Evolutionary conservation across 2,113 vertebrate species (phyloP), one percentile per base, ranked within the genome.

Genomic region (Regulus satrapa): DNA sequence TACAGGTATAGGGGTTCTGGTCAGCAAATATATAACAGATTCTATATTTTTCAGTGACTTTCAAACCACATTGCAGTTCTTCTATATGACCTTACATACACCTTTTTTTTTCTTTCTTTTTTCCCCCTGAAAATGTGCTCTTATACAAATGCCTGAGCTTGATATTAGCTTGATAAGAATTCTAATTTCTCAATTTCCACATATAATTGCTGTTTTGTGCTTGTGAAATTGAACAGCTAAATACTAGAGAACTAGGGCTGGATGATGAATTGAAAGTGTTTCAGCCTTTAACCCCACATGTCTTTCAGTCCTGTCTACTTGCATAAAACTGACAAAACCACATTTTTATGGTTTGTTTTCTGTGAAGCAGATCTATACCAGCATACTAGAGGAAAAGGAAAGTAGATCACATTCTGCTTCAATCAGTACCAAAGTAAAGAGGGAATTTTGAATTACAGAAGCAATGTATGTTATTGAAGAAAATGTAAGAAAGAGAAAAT

Each of bases 291-390:
- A 91, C 87, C 89, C 48, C 40, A 41, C 34, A 73, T 17, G 48
- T 91, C 68, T 91, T 76, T 74, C 79, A 86, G 64, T 81, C 31
- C 48, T 41, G 68, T 51, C 92, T 84, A 36, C 86, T 95, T 91
- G 48, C 80, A 94, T 86, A 92, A 93, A 95, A 87, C 68, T 91
- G 86, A 87, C 80, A 95, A 89, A 95, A 3, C 40, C 80, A 84
- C 76, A 84, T 67, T 96, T 94, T 86, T 68, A 86, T 77, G 61
- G 69, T 87, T 95, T 96, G 49, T 56, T 95, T 94, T 96, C 73
- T 76, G 41, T 82, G 54, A 66, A 81, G 69, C 69, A 87, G 79
- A 77, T 68, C 63, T 79, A 90, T 92, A 83, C 3, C 59, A 86
- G 82, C 62, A 76, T 74, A 87, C 63, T 52, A 85, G 48, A 80